A percentile compares a stretch with the other conserved stretches of the same genome.
Conservation (phyloP, 2,888 invertebrate genomes). For the Luperina nickerlii region DNA sequence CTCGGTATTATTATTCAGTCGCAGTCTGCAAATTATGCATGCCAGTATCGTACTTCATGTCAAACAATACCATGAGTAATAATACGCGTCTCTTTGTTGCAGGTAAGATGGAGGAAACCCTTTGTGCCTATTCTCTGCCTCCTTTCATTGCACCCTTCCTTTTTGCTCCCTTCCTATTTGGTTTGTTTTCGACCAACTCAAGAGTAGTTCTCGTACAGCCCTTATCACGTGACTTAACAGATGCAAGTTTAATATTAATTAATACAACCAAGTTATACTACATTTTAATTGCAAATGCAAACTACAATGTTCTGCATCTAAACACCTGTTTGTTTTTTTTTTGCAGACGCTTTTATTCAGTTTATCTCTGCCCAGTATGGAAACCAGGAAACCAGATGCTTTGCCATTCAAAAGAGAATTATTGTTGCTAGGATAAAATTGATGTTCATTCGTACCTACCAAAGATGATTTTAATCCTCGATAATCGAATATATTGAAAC, state of each 20-base stretch:
- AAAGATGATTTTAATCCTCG: neutral
- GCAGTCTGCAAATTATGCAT: conserved; percentile 61
- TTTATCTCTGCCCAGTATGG: conserved; percentile 18
- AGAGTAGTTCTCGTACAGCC: conserved; percentile 38
- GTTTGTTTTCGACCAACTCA: conserved; percentile 63
- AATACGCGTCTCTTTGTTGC: conserved; percentile 80
- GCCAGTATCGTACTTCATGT: conserved; percentile 59
- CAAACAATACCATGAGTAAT: conserved; percentile 72
- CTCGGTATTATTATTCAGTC: conserved; percentile 57
- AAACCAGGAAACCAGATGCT: conserved; percentile 42
- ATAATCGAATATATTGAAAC: neutral
- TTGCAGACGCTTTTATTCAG: conserved; percentile 11
- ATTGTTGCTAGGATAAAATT: neutral
- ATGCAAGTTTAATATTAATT: conserved; percentile 47
- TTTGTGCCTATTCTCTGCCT: conserved; percentile 71
- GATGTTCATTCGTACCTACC: neutral
- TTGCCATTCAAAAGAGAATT: conserved; percentile 17
- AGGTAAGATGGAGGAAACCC: conserved; percentile 81
- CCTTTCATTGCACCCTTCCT: conserved; percentile 63
- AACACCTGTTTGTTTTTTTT: conserved; percentile 15
- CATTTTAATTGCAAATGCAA: conserved; percentile 13
- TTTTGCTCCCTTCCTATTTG: conserved; percentile 61
- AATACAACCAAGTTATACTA: neutral
- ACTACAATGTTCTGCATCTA: neutral
- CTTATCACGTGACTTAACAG: conserved; percentile 49